A percentile compares a stretch with the other conserved stretches of the same genome.
phyloP scores from a whole-genome alignment of 2,888 invertebrate species.

The Clunio marinus region DNA sequence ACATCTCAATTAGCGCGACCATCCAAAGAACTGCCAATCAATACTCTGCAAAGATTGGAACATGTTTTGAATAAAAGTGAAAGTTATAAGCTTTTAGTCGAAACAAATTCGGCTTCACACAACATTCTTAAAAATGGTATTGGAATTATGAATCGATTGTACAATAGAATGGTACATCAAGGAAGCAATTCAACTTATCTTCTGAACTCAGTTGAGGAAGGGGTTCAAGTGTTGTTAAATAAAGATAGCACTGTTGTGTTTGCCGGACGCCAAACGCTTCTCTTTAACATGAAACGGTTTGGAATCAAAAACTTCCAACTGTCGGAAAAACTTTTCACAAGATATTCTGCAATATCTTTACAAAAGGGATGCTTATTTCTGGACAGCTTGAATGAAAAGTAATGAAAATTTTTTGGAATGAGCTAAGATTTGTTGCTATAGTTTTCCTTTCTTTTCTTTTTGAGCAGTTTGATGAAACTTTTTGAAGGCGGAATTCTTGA shows the following conservation, averaged over 20 bases:
- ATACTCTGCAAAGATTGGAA: constrained; percentile 62
- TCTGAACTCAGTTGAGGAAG: constrained; percentile 67
- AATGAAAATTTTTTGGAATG: constrained; percentile 42
- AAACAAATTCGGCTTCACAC: constrained; percentile 67
- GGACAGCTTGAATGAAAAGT: constrained; percentile 70
- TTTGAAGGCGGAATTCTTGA: constrained; percentile 73
- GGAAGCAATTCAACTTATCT: constrained; percentile 50
- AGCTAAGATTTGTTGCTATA: no score
- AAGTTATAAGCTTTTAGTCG: constrained; percentile 65
- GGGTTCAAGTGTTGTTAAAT: constrained; percentile 62
- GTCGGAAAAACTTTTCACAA: constrained; percentile 70
- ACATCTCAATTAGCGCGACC: constrained; percentile 70
- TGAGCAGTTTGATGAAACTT: constrained; percentile 61
- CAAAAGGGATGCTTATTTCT: constrained; percentile 72
- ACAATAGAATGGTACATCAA: constrained; percentile 62
- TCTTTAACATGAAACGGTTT: constrained; percentile 70
- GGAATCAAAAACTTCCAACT: constrained; percentile 62
- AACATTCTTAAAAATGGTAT: constrained; percentile 67
- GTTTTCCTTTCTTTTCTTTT: no score
- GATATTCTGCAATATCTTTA: constrained; percentile 72
- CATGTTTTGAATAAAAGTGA: constrained; percentile 59
- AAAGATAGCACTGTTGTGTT: constrained; percentile 61
- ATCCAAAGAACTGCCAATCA: constrained; percentile 65
- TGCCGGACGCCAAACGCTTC: constrained; percentile 70
- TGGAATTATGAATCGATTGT: constrained; percentile 66